A percentile compares a stretch with the other conserved stretches of the same genome.
Conservation (phyloP, 2,113 vertebrate genomes). For the Eptatretus burgeri region DNA sequence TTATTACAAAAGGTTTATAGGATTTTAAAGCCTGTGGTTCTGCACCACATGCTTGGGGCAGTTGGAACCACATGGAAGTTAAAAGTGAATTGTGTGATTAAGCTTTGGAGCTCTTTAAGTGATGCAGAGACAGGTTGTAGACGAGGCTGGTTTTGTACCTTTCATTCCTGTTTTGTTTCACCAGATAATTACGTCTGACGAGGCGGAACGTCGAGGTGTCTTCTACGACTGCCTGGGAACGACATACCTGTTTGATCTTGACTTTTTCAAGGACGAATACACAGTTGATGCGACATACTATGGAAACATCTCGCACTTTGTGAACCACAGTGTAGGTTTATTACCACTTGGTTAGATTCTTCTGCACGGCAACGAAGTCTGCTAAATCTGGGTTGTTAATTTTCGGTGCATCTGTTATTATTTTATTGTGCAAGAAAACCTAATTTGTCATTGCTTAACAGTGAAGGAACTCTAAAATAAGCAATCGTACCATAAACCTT, state of each 20-base stretch:
- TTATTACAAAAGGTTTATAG: too few relatives aligned
- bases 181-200: slow-evolving; percentile 66
- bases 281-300: slow-evolving; percentile 55
- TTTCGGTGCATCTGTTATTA: neutral
- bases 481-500: neutral
- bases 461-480: neutral
- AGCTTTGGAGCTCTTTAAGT: too few relatives aligned
- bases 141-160: too few relatives aligned
- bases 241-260: slow-evolving; percentile 48
- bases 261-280: slow-evolving; percentile 45
- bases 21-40: too few relatives aligned
- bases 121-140: too few relatives aligned
- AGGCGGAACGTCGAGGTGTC: slow-evolving; percentile 45
- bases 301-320: slow-evolving; percentile 72
- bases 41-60: too few relatives aligned
- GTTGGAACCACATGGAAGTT: too few relatives aligned
- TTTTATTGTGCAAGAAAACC: neutral
- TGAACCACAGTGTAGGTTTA: slow-evolving; percentile 60
- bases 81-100: too few relatives aligned
- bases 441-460: neutral
- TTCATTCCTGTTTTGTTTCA: too few relatives aligned
- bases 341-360: neutral
- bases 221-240: slow-evolving; percentile 52
- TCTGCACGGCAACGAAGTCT: neutral
- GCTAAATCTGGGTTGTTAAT: neutral